A percentile compares a stretch with the other conserved stretches of the same genome.
These are phyloP conservation scores for Drosophila rellima DNA, from an alignment of 2,888 invertebrate genomes.

Conservation along the genomic window DNA sequence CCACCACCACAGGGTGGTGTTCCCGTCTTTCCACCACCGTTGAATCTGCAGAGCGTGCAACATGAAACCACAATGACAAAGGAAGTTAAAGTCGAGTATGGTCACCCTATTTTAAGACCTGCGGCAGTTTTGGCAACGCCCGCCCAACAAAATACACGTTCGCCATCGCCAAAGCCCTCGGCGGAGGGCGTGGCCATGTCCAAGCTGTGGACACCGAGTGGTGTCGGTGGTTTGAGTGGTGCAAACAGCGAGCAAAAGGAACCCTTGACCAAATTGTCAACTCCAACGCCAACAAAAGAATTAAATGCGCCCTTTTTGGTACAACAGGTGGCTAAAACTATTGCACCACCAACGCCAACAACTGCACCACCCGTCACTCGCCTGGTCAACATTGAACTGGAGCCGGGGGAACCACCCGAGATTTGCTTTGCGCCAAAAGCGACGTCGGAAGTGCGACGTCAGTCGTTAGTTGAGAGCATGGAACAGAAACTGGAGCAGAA, in stretches of 20 bases:
- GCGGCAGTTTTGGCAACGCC: conserved; percentile 81
- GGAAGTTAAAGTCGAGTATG: conserved; percentile 82
- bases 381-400: conserved; percentile 87
- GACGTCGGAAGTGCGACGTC: conserved; percentile 85
- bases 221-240: conserved; percentile 60
- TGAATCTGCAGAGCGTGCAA: conserved; percentile 65
- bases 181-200: conserved; percentile 89
- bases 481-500: conserved; percentile 87
- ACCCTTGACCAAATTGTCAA: conserved; percentile 52
- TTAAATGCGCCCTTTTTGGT: conserved; percentile 87
- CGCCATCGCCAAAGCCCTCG: conserved; percentile 88
- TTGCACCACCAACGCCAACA: conserved; percentile 42
- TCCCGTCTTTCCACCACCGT: conserved; percentile 85
- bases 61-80: conserved; percentile 78
- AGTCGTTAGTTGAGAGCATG: conserved; percentile 87
- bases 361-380: conserved; percentile 76
- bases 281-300: conserved; percentile 79
- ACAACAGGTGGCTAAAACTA: conserved; percentile 82
- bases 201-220: conserved; percentile 88
- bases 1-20: conserved; percentile 87
- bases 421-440: conserved; percentile 88
- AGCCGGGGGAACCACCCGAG: conserved; percentile 90
- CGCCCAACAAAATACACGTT: conserved; percentile 79
- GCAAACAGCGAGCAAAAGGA: conserved; percentile 70
- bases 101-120: conserved; percentile 85